Base-by-base conservation (phyloP, 1,140 invertebrate species). In the Apolygus lucorum region DNA sequence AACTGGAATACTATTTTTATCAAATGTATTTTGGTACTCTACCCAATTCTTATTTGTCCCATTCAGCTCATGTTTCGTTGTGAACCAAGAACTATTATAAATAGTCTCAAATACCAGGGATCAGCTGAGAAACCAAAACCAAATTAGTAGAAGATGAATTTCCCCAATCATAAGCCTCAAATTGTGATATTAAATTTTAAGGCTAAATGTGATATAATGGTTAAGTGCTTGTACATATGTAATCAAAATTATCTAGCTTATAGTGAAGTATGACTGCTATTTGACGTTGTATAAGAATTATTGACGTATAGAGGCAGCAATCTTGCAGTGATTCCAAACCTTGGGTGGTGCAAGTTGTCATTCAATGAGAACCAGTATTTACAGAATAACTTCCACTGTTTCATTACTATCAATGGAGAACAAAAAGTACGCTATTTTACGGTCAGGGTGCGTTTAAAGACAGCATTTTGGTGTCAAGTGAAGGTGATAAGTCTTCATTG, bases 161-260 rank as follows among this genome's bases (percentile, higher is more conserved):
- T 49, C 17, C 8, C 8, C 8, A 49, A 8, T 17, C 22, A 4
- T 59, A 24, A 59, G 54, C 54, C 54, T 59, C 54, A 8, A 59
- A 59, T 49, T 59, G 54, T 59, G 54, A 59, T 59, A 59, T 22
- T 59, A 59, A 59, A 17, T 59, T 24, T 4, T 59, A 59, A 59
- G 54, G 22, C 4, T 59, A 17, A 13, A 11, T 59, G 54, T 59
- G 54, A 59, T 59, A 59, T 59, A 14, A 24, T 21, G 11, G 11
- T 17, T 59, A 59, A 59, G 54, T 24, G 11, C 22, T 59, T 59
- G 54, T 59, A 24, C 11, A 59, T 59, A 59, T 59, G 54, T 59
- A 59, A 59, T 59, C 54, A 14, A 59, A 42, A 42, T 8, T 17
- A 17, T 42, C 17, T 42, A 42, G 34, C 34, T 42, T 42, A 42